Evolutionary conservation across 64 coral and sea anemone species (phyloP), one percentile per base, ranked within the genome.

Genomic region (Pocillopora damicornis): DNA sequence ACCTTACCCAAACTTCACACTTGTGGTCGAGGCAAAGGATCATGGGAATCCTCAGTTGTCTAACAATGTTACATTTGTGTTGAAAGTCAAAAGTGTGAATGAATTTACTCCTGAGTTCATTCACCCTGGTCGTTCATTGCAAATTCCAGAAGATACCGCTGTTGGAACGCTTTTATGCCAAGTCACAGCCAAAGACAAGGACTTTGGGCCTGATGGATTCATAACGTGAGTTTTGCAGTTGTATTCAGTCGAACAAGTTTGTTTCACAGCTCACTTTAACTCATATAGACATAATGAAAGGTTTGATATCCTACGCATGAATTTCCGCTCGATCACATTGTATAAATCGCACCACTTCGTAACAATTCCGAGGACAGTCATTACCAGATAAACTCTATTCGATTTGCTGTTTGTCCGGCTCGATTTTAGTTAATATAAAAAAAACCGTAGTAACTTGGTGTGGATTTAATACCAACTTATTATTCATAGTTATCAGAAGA

Each of bases 161-260:
- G 77, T 89, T 66, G 91, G 86, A 59, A 58, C 86, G 35, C 42
- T 75, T 61, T 17, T 93, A 17, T 65, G 51, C 4, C 60, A 60
- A 20, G 69, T 93, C 59, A 75, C 91, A 11, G 91, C 91, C 37
- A 81, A 23, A 26, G 91, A 93, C 37, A 89, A 60, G 61, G 91
- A 93, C 75, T 93, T 82, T 88, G 91, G 91, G 17, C 59, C 61
- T 45, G 91, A 93, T 68, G 91, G 91, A 81, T 30, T 87, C 20
- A 26, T 87, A 18, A 75, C 25, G 75, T 87, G 71, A 75, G 86
- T 87, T 45, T 87, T 15, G 35, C 9, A 23, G 11, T 38, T 71
- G 61, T 17, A 63, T 51, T 51, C 0, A 51, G 7, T 4, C 0
- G 42, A 51, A 7, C 42, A 51, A 51, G 42, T 1, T 15, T 17